phyloP scores from a whole-genome alignment of 2,888 invertebrate species.

The Drosophila lutescens region DNA sequence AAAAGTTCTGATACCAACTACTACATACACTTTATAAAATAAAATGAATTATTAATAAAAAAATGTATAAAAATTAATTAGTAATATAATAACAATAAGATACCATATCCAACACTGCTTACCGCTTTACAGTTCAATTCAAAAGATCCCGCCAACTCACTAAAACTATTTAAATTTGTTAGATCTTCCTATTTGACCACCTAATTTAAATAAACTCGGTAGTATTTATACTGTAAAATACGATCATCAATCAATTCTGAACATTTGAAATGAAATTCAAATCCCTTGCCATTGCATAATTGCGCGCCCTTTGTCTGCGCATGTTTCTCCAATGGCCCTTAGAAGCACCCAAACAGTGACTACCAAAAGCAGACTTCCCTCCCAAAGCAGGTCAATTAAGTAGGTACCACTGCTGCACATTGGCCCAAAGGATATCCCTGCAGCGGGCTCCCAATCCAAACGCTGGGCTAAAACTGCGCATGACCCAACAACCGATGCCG shows the following conservation, averaged over 20 bases:
- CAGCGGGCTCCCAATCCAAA: neutral
- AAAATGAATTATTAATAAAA: no score
- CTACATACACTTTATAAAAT: no score
- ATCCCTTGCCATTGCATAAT: neutral
- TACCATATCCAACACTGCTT: neutral
- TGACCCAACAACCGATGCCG: constrained; percentile 50
- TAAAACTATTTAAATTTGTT: neutral
- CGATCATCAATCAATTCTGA: no score
- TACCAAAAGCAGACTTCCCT: neutral
- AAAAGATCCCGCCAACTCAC: neutral
- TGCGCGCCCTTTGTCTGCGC: constrained; percentile 49
- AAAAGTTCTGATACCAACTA: no score
- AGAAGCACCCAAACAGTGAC: constrained; percentile 12
- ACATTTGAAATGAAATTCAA: neutral
- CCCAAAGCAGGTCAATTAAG: neutral
- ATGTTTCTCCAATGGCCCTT: constrained; percentile 63
- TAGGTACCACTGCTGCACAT: constrained; percentile 2
- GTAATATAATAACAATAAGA: no score
- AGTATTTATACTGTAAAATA: no score
- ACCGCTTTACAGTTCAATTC: neutral
- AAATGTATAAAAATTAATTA: no score
- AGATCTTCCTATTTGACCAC: no score
- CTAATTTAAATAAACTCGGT: neutral
- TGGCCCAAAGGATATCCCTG: constrained; percentile 1
- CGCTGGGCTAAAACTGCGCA: constrained; percentile 9